Evolutionary conservation across 1,140 invertebrate species (phyloP).

Genomic region (Asbolus verrucosus): DNA sequence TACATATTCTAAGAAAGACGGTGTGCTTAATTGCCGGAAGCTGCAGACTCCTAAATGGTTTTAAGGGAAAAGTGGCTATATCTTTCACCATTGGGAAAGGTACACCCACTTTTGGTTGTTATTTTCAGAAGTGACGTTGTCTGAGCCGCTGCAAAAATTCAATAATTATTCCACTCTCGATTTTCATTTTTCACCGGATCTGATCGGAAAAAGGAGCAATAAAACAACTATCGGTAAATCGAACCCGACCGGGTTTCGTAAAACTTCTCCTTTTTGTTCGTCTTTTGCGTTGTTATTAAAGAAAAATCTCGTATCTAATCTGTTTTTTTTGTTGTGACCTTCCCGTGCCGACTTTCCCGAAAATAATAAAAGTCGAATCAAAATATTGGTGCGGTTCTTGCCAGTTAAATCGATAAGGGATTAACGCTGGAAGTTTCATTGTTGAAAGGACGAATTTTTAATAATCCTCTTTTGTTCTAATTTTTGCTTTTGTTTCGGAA

Average conservation of each 20-base stretch:
- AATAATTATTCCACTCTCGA: constrained; percentile 20
- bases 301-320: constrained; percentile 1
- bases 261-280: constrained; percentile 11
- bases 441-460: not conserved
- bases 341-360: not conserved
- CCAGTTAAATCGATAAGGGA: constrained; percentile 28
- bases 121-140: no score
- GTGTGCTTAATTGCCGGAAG: constrained; percentile 18
- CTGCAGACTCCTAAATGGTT: not conserved
- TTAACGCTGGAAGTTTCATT: constrained; percentile 9
- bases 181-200: not conserved
- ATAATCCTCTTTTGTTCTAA: constrained; percentile 30
- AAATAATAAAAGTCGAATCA: constrained; percentile 12
- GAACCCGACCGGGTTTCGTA: not conserved
- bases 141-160: no score
- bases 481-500: constrained; percentile 6
- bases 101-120: no score
- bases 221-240: constrained; percentile 8
- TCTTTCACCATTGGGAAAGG: no score
- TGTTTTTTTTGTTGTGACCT: not conserved
- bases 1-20: constrained; percentile 14
- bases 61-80: not conserved
- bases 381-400: constrained; percentile 16
- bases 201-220: not conserved
- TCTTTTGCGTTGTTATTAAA: constrained; percentile 15